Evolutionary conservation across 2,797 vertebrate species (phyloP).

Genomic region (Poeciliopsis paucimaculata): DNA sequence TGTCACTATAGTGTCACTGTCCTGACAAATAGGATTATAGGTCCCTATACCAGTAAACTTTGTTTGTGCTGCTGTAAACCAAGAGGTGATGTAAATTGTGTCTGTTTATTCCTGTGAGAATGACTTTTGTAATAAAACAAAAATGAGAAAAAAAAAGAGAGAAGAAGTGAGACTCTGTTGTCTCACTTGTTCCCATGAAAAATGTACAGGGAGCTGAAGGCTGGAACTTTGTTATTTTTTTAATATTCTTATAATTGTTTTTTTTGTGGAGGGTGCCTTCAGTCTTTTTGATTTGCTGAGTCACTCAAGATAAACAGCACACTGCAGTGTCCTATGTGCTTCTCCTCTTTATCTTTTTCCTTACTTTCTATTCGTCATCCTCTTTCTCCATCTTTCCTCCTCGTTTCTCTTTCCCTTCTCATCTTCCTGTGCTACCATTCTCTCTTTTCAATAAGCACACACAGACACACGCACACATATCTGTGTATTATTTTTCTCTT

Average conservation of each 20-base stretch:
- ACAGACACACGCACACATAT: conserved; percentile 13
- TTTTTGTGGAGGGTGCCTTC: conserved; percentile 19
- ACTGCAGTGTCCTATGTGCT: conserved; percentile 52
- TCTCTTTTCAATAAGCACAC: conserved; percentile 17
- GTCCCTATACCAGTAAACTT: conserved; percentile 68
- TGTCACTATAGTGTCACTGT: conserved; percentile 50
- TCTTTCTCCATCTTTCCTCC: conserved; percentile 10
- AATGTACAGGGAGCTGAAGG: conserved; percentile 51
- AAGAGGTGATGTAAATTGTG: conserved; percentile 79
- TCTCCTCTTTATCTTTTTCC: conserved; percentile 10
- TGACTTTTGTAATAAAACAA: conserved; percentile 63
- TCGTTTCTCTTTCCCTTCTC: conserved; percentile 16
- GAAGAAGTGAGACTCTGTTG: conserved; percentile 44
- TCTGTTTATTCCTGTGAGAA: conserved; percentile 74
- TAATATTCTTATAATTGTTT: conserved; percentile 54
- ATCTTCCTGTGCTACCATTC: background rate
- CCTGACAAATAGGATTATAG: conserved; percentile 69
- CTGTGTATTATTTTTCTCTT: conserved; percentile 43
- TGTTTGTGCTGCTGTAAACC: conserved; percentile 76
- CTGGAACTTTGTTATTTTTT: conserved; percentile 59
- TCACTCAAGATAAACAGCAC: conserved; percentile 69
- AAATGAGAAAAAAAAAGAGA: conserved; percentile 15
- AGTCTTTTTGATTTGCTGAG: conserved; percentile 58
- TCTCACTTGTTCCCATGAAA: conserved; percentile 53
- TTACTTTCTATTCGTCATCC: conserved; percentile 15